Evolutionary conservation across 2,888 invertebrate species (phyloP).

Genomic region (Caenorhabditis sp.): DNA sequence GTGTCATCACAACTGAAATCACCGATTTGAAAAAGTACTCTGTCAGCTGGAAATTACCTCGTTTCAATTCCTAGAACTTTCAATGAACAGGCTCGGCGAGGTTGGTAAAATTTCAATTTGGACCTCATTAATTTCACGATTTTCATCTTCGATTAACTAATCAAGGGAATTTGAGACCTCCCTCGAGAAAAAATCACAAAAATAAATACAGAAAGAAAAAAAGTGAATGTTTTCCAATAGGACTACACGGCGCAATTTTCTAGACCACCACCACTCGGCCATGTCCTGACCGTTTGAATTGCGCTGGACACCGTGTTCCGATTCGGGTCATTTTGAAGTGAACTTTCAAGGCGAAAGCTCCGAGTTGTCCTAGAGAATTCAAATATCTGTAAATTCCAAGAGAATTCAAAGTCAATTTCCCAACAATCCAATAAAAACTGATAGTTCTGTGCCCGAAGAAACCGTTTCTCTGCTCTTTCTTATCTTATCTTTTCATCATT

Average conservation of each 20-base stretch:
- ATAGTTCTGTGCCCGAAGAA: slow-evolving; percentile 25
- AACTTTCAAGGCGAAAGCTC: too few species aligned
- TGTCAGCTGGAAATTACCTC: slow-evolving; percentile 58
- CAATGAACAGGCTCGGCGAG: background rate
- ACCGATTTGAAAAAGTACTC: background rate
- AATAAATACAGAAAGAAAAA: background rate
- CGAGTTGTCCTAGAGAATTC: too few species aligned
- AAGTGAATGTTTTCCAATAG: background rate
- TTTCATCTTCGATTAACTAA: background rate
- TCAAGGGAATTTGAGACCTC: background rate
- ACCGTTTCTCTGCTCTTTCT: slow-evolving; percentile 14
- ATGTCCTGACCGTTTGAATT: background rate
- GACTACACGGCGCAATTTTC: background rate
- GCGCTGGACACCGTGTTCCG: background rate
- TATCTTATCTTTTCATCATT: slow-evolving; percentile 47
- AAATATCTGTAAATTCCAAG: too few species aligned
- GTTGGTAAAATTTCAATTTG: background rate
- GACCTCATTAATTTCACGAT: background rate
- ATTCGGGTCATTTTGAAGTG: too few species aligned
- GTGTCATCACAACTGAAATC: slow-evolving; percentile 80
- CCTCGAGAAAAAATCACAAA: background rate
- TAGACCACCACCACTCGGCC: background rate
- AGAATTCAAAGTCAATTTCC: too few species aligned
- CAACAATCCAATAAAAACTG: background rate
- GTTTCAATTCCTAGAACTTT: slow-evolving; percentile 74